A percentile compares a stretch with the other conserved stretches of the same genome.
phyloP scores from a whole-genome alignment of 2,797 vertebrate genomes.

The Antrozous pallidus region DNA sequence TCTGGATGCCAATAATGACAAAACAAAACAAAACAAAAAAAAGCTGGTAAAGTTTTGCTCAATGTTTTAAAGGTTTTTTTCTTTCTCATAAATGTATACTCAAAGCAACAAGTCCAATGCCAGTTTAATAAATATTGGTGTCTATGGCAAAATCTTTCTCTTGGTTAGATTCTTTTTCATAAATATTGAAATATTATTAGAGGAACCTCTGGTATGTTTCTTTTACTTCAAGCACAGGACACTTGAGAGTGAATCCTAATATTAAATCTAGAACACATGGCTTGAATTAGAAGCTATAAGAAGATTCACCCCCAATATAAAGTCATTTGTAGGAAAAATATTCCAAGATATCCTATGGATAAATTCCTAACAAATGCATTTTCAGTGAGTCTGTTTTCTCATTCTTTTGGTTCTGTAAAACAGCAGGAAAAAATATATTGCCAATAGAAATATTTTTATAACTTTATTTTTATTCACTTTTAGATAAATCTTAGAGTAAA shows the following conservation, averaged over 20 bases:
- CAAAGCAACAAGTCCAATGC: background rate
- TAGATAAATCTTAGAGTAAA: conserved; percentile 17
- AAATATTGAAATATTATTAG: conserved; percentile 22
- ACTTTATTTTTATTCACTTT: conserved; percentile 59
- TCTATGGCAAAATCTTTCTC: background rate
- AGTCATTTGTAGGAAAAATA: conserved; percentile 62
- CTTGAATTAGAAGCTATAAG: conserved; percentile 38
- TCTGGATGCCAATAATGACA: background rate
- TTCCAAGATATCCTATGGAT: conserved; percentile 25
- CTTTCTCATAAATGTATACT: background rate
- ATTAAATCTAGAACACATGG: conserved; percentile 49
- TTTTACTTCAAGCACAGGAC: background rate
- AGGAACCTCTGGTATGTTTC: background rate
- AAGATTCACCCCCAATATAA: conserved; percentile 34
- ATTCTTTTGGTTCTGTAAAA: conserved; percentile 29
- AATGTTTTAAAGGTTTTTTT: conserved; percentile 4
- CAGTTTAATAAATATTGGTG: background rate
- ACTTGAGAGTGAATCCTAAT: background rate
- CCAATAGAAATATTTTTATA: conserved; percentile 66
- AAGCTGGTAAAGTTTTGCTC: background rate
- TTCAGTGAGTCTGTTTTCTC: conserved; percentile 13
- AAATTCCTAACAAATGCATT: conserved; percentile 65
- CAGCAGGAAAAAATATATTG: conserved; percentile 47
- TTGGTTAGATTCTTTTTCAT: background rate
- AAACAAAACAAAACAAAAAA: background rate